These are phyloP conservation scores for Pollenia griseotomentosa DNA, from an alignment of 2,888 invertebrate species.

Conservation along the genomic window DNA sequence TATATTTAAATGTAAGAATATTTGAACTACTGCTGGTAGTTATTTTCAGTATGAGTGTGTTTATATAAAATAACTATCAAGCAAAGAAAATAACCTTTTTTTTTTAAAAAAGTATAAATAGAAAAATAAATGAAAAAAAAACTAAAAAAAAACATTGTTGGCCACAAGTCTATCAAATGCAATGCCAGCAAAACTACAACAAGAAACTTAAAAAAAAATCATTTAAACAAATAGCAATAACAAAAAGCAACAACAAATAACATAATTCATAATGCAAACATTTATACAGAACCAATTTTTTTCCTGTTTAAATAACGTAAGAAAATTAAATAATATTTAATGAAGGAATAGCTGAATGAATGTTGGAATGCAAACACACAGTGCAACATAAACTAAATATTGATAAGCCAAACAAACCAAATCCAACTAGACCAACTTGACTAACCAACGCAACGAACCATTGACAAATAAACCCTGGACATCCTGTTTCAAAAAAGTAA, in stretches of 20 bases:
- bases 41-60: neutral
- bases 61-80: conserved; percentile 45
- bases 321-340: conserved; percentile 62
- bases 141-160: conserved; percentile 55
- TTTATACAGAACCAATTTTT: conserved; percentile 42
- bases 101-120: neutral
- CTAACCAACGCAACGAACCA: conserved; percentile 28
- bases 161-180: conserved; percentile 72
- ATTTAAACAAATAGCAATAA: conserved; percentile 52
- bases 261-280: conserved; percentile 55
- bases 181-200: conserved; percentile 61
- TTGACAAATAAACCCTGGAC: conserved; percentile 54
- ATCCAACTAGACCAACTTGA: conserved; percentile 6
- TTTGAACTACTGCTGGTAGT: conserved; percentile 22
- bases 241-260: conserved; percentile 31
- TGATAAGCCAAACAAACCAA: conserved; percentile 43
- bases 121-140: neutral
- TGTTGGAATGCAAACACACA: neutral
- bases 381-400: conserved; percentile 17
- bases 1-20: conserved; percentile 4
- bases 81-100: conserved; percentile 48
- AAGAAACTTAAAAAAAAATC: conserved; percentile 31
- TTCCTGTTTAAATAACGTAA: conserved; percentile 59
- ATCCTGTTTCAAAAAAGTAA: neutral
- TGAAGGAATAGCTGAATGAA: conserved; percentile 21